phyloP scores from a whole-genome alignment of 2,113 vertebrate genomes.

The Ovis canadensis region DNA sequence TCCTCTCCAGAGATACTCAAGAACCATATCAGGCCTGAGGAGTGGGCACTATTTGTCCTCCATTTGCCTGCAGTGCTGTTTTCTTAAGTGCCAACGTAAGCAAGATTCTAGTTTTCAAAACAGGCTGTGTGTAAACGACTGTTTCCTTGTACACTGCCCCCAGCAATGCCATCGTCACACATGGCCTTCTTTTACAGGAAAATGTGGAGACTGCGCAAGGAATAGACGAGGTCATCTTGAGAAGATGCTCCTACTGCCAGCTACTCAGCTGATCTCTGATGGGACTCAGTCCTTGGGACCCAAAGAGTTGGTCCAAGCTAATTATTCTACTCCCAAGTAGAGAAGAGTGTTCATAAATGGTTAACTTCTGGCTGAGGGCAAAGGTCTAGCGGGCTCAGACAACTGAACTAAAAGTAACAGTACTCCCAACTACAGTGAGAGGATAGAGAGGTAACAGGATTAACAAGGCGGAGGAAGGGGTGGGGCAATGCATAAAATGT shows the following conservation, averaged over 20 bases:
- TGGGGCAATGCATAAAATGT: background rate
- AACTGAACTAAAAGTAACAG: background rate
- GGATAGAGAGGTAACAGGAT: background rate
- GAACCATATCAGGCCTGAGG: background rate
- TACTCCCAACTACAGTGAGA: background rate
- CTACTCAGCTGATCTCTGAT: background rate
- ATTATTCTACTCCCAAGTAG: background rate
- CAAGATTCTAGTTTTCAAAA: conserved; percentile 16
- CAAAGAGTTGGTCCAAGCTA: background rate
- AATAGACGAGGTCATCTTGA: background rate
- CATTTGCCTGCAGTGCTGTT: background rate
- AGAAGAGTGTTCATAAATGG: background rate
- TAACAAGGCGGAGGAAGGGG: background rate
- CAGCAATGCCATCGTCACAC: background rate
- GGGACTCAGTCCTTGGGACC: background rate
- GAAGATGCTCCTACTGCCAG: background rate
- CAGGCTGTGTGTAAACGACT: background rate
- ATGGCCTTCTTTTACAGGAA: background rate
- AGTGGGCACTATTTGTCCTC: background rate
- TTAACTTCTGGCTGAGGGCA: background rate
- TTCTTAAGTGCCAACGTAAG: background rate
- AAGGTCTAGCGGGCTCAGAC: background rate
- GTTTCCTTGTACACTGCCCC: background rate
- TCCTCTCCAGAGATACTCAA: background rate
- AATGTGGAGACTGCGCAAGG: background rate